Percentiles rank a stretch among this genome's conserved stretches.
phyloP scores from a whole-genome alignment of 2,113 vertebrate species.

The Gulo gulo region DNA sequence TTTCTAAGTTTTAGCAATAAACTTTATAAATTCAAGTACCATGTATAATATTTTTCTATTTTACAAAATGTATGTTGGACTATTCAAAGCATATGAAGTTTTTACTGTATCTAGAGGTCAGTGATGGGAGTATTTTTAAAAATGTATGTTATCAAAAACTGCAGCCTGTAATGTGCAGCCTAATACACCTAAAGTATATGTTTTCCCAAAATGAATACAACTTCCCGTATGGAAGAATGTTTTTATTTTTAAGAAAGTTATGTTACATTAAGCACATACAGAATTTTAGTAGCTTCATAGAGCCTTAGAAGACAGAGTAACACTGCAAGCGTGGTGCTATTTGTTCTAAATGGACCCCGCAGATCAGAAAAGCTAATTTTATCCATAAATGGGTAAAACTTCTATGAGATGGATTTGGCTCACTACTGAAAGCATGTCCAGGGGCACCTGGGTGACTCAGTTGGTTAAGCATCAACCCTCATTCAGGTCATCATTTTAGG shows the following conservation, averaged over 20 bases:
- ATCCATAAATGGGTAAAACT: background rate
- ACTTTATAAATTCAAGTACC: background rate
- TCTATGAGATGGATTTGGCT: background rate
- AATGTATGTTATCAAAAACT: background rate
- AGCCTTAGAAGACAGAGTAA: background rate
- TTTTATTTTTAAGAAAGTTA: constrained; percentile 12
- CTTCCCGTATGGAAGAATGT: background rate
- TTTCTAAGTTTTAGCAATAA: constrained; percentile 28
- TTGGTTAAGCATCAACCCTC: background rate
- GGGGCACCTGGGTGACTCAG: background rate
- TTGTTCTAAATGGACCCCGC: background rate
- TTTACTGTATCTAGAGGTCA: background rate
- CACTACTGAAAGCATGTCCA: background rate
- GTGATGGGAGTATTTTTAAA: background rate
- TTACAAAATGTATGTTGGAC: background rate
- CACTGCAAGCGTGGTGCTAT: background rate
- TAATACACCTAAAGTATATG: background rate
- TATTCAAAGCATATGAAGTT: background rate
- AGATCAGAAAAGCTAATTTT: background rate
- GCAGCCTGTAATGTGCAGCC: background rate
- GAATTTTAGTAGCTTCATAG: background rate
- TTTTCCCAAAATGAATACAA: constrained; percentile 19
- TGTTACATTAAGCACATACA: background rate
- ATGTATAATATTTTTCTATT: background rate
- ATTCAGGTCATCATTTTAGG: no score